Base-by-base conservation (phyloP, 2,113 vertebrate genomes). In the Sylvia atricapilla region DNA sequence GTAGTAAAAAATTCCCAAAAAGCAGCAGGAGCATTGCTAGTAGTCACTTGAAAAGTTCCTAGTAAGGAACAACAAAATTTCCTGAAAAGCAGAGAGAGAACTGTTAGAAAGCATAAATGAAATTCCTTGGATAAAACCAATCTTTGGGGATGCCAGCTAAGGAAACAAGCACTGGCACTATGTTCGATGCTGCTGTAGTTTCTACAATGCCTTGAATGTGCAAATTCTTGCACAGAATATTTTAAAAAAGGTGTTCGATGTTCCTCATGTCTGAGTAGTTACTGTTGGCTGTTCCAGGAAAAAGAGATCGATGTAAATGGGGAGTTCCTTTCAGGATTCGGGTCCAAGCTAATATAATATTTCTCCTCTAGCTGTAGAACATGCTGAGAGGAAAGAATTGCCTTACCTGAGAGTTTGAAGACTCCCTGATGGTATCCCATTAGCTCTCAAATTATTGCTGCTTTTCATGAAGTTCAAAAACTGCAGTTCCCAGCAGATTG, bases 361-460 rank as follows among this genome's bases (percentile, higher is more conserved):
- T 90, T 90, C 69, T 87, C 7, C 60, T 91, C 35, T 28, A 79
- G 41, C 55, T 82, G 15, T 47, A 76, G 47, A 77, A 84, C 58
- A 55, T 46, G n/a, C 64, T 64, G 63, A 89, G 77, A 64, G 73
- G 23, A 83, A 94, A 90, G 41, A 84, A 70, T 87, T 95, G 25
- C 63, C 52, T 77, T 90, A 69, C 53, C 33, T 84, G 64, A 50
- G 41, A 39, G 33, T 90, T 74, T 89, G 89, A 87, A 84, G 56
- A 33, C 66, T 95, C 69, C 67, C 68, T 66, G 37, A 52, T 49
- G 52, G 10, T 83, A 64, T 75, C 24, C 21, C 50, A 87, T 89
- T 95, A 93, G 27, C 59, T 95, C 58, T 75, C 67, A 46, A 90
- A 84, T 46, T 95, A 83, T 47, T 88, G 58, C 59, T 81, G 28